These are phyloP conservation scores for Eriosoma lanigerum DNA, from an alignment of 1,140 invertebrate species.

Conservation along the genomic window DNA sequence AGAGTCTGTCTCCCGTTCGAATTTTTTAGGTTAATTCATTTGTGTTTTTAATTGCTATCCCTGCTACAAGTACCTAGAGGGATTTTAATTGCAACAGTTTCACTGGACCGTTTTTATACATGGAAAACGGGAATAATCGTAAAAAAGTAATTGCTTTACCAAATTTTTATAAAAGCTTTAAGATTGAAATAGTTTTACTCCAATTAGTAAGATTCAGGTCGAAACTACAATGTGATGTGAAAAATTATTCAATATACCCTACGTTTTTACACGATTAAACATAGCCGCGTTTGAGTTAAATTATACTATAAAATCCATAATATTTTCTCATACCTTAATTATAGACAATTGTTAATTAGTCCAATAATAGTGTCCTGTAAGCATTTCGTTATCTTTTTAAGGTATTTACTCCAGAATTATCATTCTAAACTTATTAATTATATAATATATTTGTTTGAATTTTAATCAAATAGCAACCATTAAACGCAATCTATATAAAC, in stretches of 20 bases:
- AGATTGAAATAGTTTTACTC: neutral
- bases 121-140: constrained; percentile 12
- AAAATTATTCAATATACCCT: neutral
- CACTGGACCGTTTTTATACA: neutral
- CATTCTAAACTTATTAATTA: neutral
- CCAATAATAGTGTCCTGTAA: neutral
- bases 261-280: constrained; percentile 6
- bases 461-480: neutral
- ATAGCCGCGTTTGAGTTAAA: neutral
- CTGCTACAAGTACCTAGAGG: neutral
- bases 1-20: neutral
- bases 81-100: constrained; percentile 36
- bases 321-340: neutral
- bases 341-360: constrained; percentile 12
- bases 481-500: neutral
- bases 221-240: neutral
- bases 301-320: neutral
- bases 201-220: constrained; percentile 17
- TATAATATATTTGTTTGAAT: neutral
- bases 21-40: constrained; percentile 16
- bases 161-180: constrained; percentile 5
- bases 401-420: neutral
- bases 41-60: constrained; percentile 3
- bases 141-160: constrained; percentile 22
- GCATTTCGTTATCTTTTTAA: neutral